phyloP scores from a whole-genome alignment of 1,140 invertebrate genomes.

The Zaprionus inermis region DNA sequence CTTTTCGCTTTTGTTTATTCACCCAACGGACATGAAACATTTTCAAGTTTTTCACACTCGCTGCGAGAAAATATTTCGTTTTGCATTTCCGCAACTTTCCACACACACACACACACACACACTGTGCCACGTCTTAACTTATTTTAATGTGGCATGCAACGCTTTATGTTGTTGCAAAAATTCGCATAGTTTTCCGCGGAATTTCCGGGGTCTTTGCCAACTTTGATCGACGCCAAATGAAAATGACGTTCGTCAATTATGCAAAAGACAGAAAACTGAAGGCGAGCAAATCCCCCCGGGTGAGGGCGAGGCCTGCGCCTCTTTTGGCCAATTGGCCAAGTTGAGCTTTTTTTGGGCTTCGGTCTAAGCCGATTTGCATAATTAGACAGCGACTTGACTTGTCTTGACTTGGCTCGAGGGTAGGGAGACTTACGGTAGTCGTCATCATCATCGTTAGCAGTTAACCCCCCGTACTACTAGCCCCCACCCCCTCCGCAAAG shows the following conservation, averaged over 20 bases:
- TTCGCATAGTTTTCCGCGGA: conserved; percentile 25
- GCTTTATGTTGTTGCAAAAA: conserved; percentile 9
- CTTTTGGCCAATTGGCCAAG: conserved; percentile 14
- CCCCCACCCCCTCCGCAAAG: conserved; percentile 4
- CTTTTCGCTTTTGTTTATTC: conserved; percentile 41
- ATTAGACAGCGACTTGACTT: conserved; percentile 51
- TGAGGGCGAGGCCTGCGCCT: conserved; percentile 11
- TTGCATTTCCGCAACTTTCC: conserved; percentile 54
- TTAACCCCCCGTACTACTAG: neutral
- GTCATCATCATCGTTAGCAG: conserved; percentile 3
- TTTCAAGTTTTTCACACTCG: conserved; percentile 49
- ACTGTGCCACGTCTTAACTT: conserved; percentile 1
- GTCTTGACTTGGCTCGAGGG: neutral
- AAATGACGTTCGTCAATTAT: conserved; percentile 45
- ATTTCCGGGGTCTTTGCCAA: conserved; percentile 57
- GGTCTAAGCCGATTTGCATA: conserved; percentile 60
- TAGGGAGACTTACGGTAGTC: neutral
- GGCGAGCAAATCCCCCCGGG: neutral
- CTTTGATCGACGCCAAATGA: conserved; percentile 29
- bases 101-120: conserved; percentile 4
- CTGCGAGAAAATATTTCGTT: conserved; percentile 42
- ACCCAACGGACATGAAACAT: conserved; percentile 32
- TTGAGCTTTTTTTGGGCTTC: conserved; percentile 39
- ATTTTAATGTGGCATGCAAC: conserved; percentile 46
- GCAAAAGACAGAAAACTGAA: conserved; percentile 27